These are phyloP conservation scores for Nephila pilipes DNA, from an alignment of 1,140 invertebrate species.

Conservation along the genomic window DNA sequence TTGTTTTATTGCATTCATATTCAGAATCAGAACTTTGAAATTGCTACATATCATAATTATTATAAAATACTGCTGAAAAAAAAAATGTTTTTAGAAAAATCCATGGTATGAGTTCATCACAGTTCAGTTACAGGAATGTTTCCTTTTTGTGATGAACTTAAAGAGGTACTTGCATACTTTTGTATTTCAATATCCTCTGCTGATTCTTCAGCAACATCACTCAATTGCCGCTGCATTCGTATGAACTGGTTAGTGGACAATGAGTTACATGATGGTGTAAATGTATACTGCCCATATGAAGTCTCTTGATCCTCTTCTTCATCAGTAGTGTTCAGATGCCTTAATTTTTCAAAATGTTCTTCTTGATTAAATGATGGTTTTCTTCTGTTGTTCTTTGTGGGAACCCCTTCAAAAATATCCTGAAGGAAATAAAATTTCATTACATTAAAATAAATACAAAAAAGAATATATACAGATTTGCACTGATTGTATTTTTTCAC, in stretches of 20 bases:
- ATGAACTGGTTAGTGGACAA: neutral
- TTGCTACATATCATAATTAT: too few relatives aligned
- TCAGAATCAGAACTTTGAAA: too few relatives aligned
- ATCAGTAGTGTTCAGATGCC: neutral
- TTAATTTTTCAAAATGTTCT: constrained; percentile 1
- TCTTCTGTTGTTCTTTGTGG: neutral
- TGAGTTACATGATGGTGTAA: neutral
- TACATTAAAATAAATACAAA: too few relatives aligned
- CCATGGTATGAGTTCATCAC: neutral
- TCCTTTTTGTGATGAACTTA: neutral
- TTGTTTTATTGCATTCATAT: too few relatives aligned
- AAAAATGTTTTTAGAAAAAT: too few relatives aligned
- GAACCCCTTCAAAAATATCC: constrained; percentile 28
- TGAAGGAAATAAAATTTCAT: neutral
- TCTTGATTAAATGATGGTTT: neutral
- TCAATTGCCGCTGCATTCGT: constrained; percentile 45
- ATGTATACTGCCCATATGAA: neutral
- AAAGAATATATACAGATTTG: too few relatives aligned
- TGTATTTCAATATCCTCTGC: constrained; percentile 4
- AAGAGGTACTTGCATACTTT: neutral
- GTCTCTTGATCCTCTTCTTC: constrained; percentile 16
- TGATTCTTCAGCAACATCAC: constrained; percentile 45
- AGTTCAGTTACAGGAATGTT: constrained; percentile 27
- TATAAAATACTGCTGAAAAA: too few relatives aligned
- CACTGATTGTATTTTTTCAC: too few relatives aligned